Percentiles rank a stretch among this genome's conserved stretches.
Conservation (phyloP, 2,888 invertebrate species). For the Yponomeuta cagnagella region DNA sequence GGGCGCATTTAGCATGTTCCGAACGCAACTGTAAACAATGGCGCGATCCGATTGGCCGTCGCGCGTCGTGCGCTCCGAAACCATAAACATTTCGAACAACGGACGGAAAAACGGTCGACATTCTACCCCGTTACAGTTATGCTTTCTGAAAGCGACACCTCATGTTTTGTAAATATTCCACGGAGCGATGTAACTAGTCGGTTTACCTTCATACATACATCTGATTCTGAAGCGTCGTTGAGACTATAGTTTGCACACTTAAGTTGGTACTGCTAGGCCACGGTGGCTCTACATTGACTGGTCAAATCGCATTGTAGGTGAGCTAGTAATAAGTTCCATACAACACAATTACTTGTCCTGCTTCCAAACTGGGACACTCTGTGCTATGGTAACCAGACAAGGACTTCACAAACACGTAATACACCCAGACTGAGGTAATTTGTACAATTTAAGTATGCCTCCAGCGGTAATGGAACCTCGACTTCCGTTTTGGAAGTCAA, state of each 20-base stretch:
- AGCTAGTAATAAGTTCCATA: no score
- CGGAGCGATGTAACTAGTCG: background rate
- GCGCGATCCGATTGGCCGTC: constrained; percentile 6
- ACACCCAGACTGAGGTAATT: no score
- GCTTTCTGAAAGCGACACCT: constrained; percentile 22
- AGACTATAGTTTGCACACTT: background rate
- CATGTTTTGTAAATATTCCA: constrained; percentile 3
- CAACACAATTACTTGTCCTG: no score
- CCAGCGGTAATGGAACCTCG: no score
- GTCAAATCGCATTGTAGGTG: no score
- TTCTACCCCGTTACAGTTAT: constrained; percentile 20
- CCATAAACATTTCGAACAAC: constrained; percentile 13
- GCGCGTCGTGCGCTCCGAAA: constrained; percentile 14
- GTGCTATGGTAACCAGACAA: no score
- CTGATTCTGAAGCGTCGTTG: background rate
- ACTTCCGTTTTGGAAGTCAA: no score
- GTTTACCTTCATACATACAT: background rate
- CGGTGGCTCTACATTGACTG: no score
- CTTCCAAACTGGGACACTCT: no score
- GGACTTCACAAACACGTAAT: no score
- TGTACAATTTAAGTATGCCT: no score
- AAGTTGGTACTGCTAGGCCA: no score
- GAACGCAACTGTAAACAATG: constrained; percentile 24
- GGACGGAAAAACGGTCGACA: constrained; percentile 10
- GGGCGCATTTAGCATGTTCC: constrained; percentile 16